A percentile compares a stretch with the other conserved stretches of the same genome.
These are phyloP conservation scores for Dolichoris vasculosae DNA, from an alignment of 1,140 invertebrate genomes.

Conservation along the genomic window DNA sequence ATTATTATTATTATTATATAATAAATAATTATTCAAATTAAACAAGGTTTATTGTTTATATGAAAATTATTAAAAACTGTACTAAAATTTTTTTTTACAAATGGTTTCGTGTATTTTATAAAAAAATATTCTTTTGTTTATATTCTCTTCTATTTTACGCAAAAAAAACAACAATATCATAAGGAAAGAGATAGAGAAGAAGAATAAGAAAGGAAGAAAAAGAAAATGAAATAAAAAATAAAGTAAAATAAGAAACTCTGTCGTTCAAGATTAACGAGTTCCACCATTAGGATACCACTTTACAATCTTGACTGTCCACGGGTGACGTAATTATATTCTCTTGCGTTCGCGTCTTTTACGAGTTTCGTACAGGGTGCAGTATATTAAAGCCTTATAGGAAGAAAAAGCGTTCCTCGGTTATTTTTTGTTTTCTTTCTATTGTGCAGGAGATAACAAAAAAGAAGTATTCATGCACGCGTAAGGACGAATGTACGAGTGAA, in stretches of 20 bases:
- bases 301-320: conserved; percentile 47
- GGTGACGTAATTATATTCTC: conserved; percentile 46
- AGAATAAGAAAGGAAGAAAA: not conserved
- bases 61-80: no score
- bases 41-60: no score
- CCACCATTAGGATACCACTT: conserved; percentile 49
- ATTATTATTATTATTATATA: no score
- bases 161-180: not conserved
- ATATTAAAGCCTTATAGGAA: not conserved
- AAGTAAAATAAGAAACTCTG: conserved; percentile 7
- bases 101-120: not conserved
- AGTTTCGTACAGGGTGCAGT: not conserved
- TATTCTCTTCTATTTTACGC: not conserved
- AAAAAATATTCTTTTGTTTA: not conserved
- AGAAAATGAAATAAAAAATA: not conserved
- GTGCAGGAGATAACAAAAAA: not conserved
- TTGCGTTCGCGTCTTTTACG: conserved; percentile 11
- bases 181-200: not conserved
- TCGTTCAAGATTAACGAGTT: conserved; percentile 41
- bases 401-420: not conserved
- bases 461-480: not conserved
- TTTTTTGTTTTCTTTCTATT: not conserved
- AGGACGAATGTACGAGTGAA: not conserved
- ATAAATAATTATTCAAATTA: no score
- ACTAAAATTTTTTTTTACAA: not conserved